Conservation (phyloP, 2,888 invertebrate species). For the Caenorhabditis virilis region DNA sequence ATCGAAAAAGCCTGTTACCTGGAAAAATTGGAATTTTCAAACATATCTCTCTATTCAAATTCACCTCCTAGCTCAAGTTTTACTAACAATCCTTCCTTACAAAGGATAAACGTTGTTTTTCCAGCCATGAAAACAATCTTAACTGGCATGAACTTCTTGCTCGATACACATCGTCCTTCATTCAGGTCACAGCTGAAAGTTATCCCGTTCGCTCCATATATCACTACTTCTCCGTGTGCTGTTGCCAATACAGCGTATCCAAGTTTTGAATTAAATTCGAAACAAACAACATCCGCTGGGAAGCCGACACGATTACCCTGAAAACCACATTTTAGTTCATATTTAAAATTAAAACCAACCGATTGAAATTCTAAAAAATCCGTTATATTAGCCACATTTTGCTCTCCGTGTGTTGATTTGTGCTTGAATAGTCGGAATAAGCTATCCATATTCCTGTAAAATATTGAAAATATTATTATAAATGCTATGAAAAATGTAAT, state of each 20-base stretch:
- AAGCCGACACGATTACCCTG: slow-evolving; percentile 26
- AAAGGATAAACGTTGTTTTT: slow-evolving; percentile 7
- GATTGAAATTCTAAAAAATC: not conserved
- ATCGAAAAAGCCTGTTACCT: not conserved
- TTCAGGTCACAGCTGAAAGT: slow-evolving; percentile 6
- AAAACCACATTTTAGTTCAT: slow-evolving; percentile 3
- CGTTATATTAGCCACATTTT: not conserved
- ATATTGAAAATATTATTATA: not conserved
- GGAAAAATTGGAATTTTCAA: not conserved
- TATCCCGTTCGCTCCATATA: slow-evolving; percentile 12
- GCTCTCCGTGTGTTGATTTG: not conserved
- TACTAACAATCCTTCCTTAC: slow-evolving; percentile 5
- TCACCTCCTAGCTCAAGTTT: slow-evolving; percentile 12
- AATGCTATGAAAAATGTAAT: too few relatives aligned
- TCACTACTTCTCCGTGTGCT: slow-evolving; percentile 7
- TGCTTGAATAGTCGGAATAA: not conserved
- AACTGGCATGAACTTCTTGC: too few relatives aligned
- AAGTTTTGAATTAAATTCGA: slow-evolving; percentile 3
- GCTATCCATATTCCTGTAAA: not conserved
- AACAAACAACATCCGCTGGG: slow-evolving; percentile 15
- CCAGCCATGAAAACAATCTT: slow-evolving; percentile 9
- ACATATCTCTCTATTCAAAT: not conserved
- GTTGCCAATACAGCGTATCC: slow-evolving; percentile 14
- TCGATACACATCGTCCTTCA: not conserved
- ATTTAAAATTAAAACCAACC: not conserved